Evolutionary conservation across 2,797 vertebrate genomes (phyloP).

Genomic region (Tiaroga cobitis): DNA sequence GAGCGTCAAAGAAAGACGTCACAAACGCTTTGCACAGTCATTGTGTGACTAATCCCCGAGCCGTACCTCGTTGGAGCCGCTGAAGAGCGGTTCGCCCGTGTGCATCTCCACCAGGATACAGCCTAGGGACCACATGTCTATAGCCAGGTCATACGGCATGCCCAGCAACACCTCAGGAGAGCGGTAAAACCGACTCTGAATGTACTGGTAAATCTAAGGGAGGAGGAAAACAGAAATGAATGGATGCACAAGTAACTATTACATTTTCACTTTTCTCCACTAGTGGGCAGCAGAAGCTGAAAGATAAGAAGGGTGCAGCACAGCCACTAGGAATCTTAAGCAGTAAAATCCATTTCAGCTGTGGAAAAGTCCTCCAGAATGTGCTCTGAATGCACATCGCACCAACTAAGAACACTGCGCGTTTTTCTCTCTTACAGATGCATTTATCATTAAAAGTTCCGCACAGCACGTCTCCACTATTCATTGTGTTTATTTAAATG

Average conservation of each 20-base stretch:
- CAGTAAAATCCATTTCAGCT: conserved; percentile 51
- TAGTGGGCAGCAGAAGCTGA: conserved; percentile 52
- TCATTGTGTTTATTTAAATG: background rate
- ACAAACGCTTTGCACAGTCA: conserved; percentile 17
- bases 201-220: conserved; percentile 94
- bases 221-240: background rate
- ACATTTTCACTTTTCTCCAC: conserved; percentile 42
- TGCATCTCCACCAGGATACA: conserved; percentile 97
- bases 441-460: background rate
- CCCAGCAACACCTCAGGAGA: conserved; percentile 92
- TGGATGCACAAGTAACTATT: background rate
- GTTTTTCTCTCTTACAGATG: background rate
- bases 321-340: conserved; percentile 35
- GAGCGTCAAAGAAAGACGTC: background rate
- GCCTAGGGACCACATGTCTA: conserved; percentile 95
- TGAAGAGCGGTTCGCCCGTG: conserved; percentile 93
- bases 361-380: conserved; percentile 51
- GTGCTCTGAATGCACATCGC: conserved; percentile 48
- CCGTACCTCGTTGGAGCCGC: conserved; percentile 90
- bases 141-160: conserved; percentile 92
- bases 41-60: background rate
- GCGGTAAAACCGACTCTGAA: conserved; percentile 94
- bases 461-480: background rate
- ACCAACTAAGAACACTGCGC: conserved; percentile 11
- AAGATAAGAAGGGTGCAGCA: conserved; percentile 43